Conservation (phyloP, 1,140 invertebrate genomes). For the Rhopalosiphum maidis region DNA sequence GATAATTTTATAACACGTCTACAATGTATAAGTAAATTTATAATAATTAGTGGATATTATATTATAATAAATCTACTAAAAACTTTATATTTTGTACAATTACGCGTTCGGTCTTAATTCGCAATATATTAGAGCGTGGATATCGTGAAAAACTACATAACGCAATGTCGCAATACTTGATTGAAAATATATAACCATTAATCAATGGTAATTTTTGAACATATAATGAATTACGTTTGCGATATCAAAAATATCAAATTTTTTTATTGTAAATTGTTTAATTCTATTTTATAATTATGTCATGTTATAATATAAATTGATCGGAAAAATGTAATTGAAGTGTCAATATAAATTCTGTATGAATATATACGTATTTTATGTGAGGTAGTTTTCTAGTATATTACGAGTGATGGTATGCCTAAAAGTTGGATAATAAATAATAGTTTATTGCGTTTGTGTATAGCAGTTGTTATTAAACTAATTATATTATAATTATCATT, state of each 20-base stretch:
- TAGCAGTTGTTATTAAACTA: background rate
- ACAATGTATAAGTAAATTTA: background rate
- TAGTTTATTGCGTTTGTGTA: background rate
- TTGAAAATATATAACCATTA: background rate
- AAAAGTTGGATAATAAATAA: background rate
- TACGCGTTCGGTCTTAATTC: background rate
- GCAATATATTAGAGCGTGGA: background rate
- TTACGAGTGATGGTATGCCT: background rate
- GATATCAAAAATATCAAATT: background rate
- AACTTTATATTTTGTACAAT: background rate
- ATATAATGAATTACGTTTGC: background rate
- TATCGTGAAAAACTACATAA: background rate
- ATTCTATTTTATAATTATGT: background rate
- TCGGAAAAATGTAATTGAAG: background rate
- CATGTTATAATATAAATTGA: background rate
- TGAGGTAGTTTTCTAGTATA: background rate
- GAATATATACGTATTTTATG: background rate
- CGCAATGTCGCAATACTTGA: background rate
- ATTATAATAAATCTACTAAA: too few species aligned
- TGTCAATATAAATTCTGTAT: background rate
- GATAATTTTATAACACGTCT: background rate
- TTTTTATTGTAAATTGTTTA: background rate
- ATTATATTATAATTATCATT: too few species aligned
- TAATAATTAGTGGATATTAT: background rate
- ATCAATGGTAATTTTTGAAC: background rate